These are phyloP conservation scores for Prunella himalayana DNA, from an alignment of 2,113 vertebrate genomes.

Conservation along the genomic window DNA sequence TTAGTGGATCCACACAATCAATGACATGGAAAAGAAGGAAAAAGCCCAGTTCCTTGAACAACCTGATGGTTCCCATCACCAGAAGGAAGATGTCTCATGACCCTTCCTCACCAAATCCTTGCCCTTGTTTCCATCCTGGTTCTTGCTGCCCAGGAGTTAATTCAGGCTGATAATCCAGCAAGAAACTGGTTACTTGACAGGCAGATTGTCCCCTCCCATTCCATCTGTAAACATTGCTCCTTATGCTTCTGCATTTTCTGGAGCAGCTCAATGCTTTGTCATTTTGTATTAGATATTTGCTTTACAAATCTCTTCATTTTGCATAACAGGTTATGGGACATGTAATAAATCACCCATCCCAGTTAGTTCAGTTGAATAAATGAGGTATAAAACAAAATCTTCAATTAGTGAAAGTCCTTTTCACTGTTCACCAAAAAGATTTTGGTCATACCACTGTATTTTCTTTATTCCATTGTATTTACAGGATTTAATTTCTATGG, in stretches of 20 bases:
- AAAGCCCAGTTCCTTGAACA: not conserved
- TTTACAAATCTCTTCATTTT: not conserved
- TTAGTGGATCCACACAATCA: rapidly evolving
- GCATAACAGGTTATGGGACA: not conserved
- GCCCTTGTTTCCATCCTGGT: not conserved
- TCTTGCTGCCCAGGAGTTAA: not conserved
- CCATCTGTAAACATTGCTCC: not conserved
- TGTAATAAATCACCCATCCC: not conserved
- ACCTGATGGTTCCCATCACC: not conserved
- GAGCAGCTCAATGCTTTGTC: not conserved
- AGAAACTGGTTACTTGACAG: not conserved
- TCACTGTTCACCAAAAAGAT: not conserved
- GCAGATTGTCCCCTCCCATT: not conserved
- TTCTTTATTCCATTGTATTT: not conserved
- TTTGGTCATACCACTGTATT: not conserved
- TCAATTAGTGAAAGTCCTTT: not conserved
- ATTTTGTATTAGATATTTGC: not conserved
- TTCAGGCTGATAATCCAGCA: not conserved
- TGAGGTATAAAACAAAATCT: not conserved
- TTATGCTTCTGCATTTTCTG: not conserved
- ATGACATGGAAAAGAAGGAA: not conserved
- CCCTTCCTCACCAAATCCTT: not conserved
- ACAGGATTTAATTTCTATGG: not conserved
- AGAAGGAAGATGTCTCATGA: rapidly evolving
- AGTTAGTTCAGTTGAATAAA: not conserved